These are phyloP conservation scores for Actinia tenebrosa DNA, from an alignment of 64 coral and sea anemone genomes.

Conservation along the genomic window DNA sequence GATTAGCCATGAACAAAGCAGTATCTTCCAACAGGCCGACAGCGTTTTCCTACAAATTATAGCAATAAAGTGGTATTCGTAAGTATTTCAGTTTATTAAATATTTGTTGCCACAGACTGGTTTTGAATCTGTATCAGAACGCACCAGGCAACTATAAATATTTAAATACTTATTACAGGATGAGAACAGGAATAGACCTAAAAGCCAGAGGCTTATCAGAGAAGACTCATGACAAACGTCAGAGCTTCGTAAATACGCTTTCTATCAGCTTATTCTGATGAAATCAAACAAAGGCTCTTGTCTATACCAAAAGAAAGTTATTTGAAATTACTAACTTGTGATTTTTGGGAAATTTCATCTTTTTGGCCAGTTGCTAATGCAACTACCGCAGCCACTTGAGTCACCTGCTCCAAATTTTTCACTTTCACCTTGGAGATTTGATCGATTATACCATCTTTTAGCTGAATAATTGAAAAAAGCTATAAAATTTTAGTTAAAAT, in stretches of 20 bases:
- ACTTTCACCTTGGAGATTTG: conserved; percentile 78
- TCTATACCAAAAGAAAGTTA: not conserved
- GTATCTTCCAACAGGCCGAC: conserved; percentile 62
- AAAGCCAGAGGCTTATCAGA: too few species aligned
- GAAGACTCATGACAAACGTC: too few species aligned
- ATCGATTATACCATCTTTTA: conserved; percentile 79
- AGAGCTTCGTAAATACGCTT: too few species aligned
- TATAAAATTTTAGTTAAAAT: not conserved
- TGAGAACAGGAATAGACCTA: too few species aligned
- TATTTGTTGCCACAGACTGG: too few species aligned
- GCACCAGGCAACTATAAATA: too few species aligned
- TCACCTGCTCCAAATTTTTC: conserved; percentile 75
- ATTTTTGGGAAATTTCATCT: conserved; percentile 82
- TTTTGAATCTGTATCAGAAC: not conserved
- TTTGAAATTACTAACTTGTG: conserved; percentile 45
- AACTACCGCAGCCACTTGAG: conserved; percentile 72
- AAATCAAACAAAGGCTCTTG: too few species aligned
- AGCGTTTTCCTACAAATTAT: conserved; percentile 67
- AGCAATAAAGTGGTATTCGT: not conserved
- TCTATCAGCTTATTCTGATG: too few species aligned
- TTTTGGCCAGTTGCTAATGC: conserved; percentile 79
- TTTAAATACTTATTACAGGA: too few species aligned
- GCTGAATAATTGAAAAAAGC: conserved; percentile 8
- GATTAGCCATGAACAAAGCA: conserved; percentile 45
- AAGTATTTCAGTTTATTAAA: too few species aligned